These are phyloP conservation scores for cat (Felis catus) DNA, from an alignment of 2,113 vertebrate species.

Conservation along the genomic window DNA sequence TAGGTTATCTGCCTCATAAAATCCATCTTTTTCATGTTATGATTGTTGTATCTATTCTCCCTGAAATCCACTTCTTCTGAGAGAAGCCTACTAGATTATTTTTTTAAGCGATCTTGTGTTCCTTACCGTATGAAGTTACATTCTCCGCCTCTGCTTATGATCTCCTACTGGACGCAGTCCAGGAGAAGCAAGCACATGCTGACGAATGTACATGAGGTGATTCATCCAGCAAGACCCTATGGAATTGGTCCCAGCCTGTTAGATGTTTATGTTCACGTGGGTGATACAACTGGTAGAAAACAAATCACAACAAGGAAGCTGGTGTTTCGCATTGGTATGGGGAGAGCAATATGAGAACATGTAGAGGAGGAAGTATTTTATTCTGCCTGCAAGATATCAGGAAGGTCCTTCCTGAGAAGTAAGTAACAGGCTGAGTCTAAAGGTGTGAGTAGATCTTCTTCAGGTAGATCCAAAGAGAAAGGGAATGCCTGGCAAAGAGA, in stretches of 20 bases:
- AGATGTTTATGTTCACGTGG: background rate
- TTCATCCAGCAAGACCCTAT: too few species aligned
- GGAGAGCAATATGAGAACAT: background rate
- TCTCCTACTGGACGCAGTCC: background rate
- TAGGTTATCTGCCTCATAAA: background rate
- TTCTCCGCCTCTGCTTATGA: background rate
- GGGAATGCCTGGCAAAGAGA: background rate
- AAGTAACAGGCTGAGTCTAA: too few species aligned
- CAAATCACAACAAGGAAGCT: background rate
- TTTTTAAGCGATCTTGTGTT: background rate
- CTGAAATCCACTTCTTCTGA: background rate
- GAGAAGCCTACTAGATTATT: background rate
- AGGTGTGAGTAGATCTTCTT: background rate
- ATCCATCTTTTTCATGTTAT: background rate
- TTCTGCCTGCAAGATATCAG: background rate
- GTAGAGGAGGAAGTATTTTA: background rate
- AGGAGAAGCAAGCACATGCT: background rate
- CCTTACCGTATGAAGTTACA: background rate
- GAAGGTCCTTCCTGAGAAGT: background rate
- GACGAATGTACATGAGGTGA: background rate
- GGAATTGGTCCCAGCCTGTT: background rate
- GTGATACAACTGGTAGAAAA: background rate
- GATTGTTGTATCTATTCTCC: background rate
- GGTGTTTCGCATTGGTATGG: rapidly evolving
- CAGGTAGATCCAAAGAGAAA: background rate